Base-by-base conservation (phyloP, 2,888 invertebrate genomes). In the Dexiosoma caninum region DNA sequence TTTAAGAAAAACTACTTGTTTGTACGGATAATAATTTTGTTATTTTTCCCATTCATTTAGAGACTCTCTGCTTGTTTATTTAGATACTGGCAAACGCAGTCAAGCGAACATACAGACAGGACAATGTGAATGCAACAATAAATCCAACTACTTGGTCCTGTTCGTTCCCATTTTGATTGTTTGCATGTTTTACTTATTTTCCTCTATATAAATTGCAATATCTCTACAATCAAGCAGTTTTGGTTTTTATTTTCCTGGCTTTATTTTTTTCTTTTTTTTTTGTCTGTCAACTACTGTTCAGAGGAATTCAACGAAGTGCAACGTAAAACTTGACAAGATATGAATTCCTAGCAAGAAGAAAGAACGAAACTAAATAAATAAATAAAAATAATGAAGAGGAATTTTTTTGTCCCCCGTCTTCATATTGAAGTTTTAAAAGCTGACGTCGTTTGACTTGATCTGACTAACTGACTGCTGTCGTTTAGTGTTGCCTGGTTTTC, bases 281-380 rank as follows among this genome's bases (percentile, higher is more conserved):
- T 10, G n/a, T n/a, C 40, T 40, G 8, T 40, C n/a, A 12, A 35
- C 2, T 32, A 19, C 35, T 35, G 9, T 9, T 32, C 7, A 2
- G 35, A 64, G 51, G 37, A 66, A 23, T 66, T 66, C 7, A 37
- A 40, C 51, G 12, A 66, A 49, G 35, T 49, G 49, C 21, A 57
- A 46, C 5, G 23, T 14, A 69, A 46, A 46, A 69, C 57, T 69
- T 46, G 46, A 69, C 57, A 57, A 69, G 46, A 69, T 57, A 69
- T 57, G n/a, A 57, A 57, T 49, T 46, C 8, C 19, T 30, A 51
- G 14, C 44, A 30, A 1, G 23, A 9, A 46, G 0, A 27, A 8
- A 3, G 0, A 19, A 42, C 27, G n/a, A 62, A 19, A 27, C 7
- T 37, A 35, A 1, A 30, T 6, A 27, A 3, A 27, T 6, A 27